These are phyloP conservation scores for Mus caroli DNA, from an alignment of 2,797 vertebrate species.

Conservation along the genomic window DNA sequence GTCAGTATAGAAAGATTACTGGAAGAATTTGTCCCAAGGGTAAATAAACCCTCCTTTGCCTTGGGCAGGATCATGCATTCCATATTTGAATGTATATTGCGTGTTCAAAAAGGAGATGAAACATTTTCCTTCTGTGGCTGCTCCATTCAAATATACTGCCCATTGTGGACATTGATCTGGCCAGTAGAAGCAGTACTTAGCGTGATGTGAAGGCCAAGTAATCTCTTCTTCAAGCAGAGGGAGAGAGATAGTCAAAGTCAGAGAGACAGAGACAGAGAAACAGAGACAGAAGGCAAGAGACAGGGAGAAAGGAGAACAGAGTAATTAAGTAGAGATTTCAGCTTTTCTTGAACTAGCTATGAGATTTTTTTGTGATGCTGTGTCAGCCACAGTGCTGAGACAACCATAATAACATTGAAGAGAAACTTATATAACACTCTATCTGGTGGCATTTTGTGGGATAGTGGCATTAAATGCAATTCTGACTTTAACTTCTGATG, in stretches of 20 bases:
- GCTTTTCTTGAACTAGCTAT: not conserved
- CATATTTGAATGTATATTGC: no score
- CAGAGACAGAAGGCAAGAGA: not conserved
- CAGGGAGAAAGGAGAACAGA: not conserved
- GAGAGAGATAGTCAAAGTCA: not conserved
- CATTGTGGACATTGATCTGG: not conserved
- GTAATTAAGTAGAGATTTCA: not conserved
- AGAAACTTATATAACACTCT: not conserved
- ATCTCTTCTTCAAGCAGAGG: not conserved
- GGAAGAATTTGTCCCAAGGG: constrained; percentile 45
- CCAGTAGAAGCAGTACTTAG: not conserved
- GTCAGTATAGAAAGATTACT: constrained; percentile 96
- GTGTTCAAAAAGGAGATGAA: not conserved
- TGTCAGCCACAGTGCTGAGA: not conserved
- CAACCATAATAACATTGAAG: not conserved
- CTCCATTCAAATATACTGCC: not conserved
- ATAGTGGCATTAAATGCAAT: not conserved
- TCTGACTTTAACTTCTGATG: not conserved
- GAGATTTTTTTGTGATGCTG: not conserved
- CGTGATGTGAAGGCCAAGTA: not conserved
- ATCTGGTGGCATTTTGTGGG: not conserved
- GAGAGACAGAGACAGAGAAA: not conserved
- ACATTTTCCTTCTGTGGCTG: not conserved
- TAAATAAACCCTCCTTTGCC: not conserved
- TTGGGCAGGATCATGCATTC: not conserved